These are phyloP conservation scores for Pemphigus obesinymphae DNA, from an alignment of 1,140 invertebrate species.

Conservation along the genomic window DNA sequence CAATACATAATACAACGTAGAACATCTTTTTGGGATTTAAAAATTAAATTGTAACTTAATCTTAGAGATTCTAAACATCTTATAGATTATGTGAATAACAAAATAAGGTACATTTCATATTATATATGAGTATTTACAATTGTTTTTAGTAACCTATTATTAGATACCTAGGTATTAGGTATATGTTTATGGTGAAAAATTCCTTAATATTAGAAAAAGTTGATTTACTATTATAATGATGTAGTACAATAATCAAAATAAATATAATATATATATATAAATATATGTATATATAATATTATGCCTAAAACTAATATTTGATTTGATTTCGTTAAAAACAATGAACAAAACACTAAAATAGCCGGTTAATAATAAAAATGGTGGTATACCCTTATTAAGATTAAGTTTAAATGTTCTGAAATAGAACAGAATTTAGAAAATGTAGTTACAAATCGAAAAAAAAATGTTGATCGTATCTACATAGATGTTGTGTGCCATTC, in stretches of 20 bases:
- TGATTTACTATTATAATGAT: neutral
- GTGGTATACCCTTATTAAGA: neutral
- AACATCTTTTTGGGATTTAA: neutral
- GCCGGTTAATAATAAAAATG: neutral
- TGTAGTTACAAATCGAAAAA: neutral
- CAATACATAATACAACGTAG: neutral
- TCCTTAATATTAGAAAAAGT: neutral
- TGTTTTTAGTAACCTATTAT: neutral
- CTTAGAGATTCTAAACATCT: neutral
- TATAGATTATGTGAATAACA: neutral
- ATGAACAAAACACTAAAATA: constrained; percentile 2
- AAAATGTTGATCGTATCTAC: constrained; percentile 16
- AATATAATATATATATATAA: too few species aligned
- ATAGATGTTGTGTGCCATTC: constrained; percentile 40
- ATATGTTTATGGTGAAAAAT: neutral
- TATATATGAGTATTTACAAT: constrained; percentile 28
- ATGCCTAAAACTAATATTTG: constrained; percentile 4
- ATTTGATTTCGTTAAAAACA: constrained; percentile 17
- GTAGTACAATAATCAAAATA: neutral
- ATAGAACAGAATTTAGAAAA: neutral
- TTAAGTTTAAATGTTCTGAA: constrained; percentile 27
- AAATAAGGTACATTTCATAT: neutral
- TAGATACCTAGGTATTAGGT: neutral
- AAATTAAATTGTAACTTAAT: neutral
- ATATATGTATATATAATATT: neutral